Base-by-base conservation (phyloP, 2,113 vertebrate species). In the Petroica traversi region DNA sequence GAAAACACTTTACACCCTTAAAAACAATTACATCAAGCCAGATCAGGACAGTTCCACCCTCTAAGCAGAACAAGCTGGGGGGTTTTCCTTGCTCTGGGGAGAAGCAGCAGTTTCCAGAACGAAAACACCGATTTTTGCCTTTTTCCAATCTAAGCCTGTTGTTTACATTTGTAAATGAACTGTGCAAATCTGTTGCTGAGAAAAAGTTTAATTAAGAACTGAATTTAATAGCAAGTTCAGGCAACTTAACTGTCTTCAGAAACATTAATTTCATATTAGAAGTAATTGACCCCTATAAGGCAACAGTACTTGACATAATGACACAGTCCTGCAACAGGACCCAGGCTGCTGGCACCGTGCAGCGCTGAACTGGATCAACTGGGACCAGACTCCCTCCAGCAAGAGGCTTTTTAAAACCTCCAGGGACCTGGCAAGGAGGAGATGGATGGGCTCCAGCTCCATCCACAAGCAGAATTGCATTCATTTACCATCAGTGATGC, bases 281-380 rank as follows among this genome's bases (percentile, higher is more conserved):
- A 89, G 36, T 74, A 89, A 94, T 45, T 92, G 92, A 85, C 41
- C 63, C 48, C 43, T 41, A 9, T 28, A 55, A 77, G n/a, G 81
- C 51, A 91, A 34, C n/a, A 85, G 46, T 19, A 43, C 78, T 43
- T 71, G 71, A 91, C 92, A 81, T 71, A 79, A 92, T 38, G 41
- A 55, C 77, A 59, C 59, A 80, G 76, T 67, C 36, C 0, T 12
- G 20, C 12, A 79, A 72, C 19, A 58, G 28, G 48, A 73, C 48
- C 6, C 3, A 2, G 61, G 52, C 85, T 88, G 57, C 12, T 72
- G 77, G 40, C 31, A 19, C 19, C 0, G 4, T 8, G 18, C 64
- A 75, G 77, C 3, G 0, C 29, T 17, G 54, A 84, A 41, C 57
- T 34, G 67, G 62, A 89, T n/a, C 49, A 16, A 25, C 49, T 5